Conservation (phyloP, 2,113 vertebrate genomes). For the Thunnus thynnus region DNA sequence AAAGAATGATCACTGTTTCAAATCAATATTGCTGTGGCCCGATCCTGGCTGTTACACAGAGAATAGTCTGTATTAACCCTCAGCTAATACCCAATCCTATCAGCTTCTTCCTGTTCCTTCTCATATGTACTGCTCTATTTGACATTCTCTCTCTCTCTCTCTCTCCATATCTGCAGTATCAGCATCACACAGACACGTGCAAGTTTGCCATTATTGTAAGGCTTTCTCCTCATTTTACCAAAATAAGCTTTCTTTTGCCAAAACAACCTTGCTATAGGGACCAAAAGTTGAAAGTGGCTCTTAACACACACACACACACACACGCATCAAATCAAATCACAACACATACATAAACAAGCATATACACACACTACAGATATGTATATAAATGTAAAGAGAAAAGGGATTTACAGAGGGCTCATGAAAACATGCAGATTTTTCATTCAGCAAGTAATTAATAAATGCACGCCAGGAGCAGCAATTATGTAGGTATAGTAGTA, state of each 20-base stretch:
- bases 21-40: slow-evolving; percentile 52
- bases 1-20: slow-evolving; percentile 59
- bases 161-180: background rate
- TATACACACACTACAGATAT: background rate
- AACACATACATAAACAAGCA: background rate
- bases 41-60: slow-evolving; percentile 25
- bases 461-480: slow-evolving; percentile 28
- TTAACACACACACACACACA: slow-evolving; percentile 3
- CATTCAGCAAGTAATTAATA: slow-evolving; percentile 32
- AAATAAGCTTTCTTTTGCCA: background rate
- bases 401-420: background rate
- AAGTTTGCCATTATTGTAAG: background rate
- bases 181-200: background rate
- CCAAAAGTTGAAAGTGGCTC: background rate
- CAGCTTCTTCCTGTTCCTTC: slow-evolving; percentile 4
- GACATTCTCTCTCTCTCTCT: background rate
- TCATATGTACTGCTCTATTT: background rate
- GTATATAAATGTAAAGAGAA: background rate
- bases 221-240: background rate
- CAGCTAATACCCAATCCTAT: slow-evolving; percentile 33
- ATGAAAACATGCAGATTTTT: slow-evolving; percentile 43
- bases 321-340: background rate
- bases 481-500: slow-evolving; percentile 13
- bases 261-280: background rate
- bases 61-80: slow-evolving; percentile 34